Conservation (phyloP, 1,140 invertebrate genomes). For the Euglossa dilemma region DNA sequence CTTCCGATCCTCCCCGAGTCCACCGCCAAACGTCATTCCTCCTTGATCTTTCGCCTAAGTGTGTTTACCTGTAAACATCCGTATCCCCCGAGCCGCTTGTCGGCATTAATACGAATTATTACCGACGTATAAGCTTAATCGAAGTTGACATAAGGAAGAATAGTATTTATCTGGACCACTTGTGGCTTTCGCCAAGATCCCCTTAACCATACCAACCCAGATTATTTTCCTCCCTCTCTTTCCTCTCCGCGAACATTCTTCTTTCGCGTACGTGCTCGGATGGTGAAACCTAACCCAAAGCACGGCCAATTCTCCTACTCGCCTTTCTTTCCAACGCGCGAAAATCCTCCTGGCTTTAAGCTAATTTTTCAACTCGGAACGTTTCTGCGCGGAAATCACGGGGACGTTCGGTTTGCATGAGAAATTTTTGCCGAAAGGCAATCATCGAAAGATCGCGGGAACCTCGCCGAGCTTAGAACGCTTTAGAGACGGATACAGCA, state of each 20-base stretch:
- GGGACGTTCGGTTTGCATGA: not conserved
- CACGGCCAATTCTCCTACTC: not conserved
- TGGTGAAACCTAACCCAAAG: not conserved
- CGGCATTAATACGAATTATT: conserved; percentile 3
- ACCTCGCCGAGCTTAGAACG: conserved; percentile 18
- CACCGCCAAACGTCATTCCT: not conserved
- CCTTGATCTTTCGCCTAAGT: not conserved
- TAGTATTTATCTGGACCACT: not conserved
- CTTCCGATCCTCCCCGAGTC: no score
- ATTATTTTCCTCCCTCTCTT: conserved; percentile 6
- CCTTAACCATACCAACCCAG: not conserved
- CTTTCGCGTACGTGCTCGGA: conserved; percentile 20
- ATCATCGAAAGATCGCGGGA: conserved; percentile 47
- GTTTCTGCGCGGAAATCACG: not conserved
- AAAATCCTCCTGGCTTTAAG: not conserved
- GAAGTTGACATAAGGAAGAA: conserved; percentile 5
- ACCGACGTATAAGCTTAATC: not conserved
- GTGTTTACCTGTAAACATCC: not conserved
- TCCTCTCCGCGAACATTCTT: conserved; percentile 7
- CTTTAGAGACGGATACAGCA: conserved; percentile 55
- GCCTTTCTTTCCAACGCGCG: not conserved
- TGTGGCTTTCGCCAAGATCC: conserved; percentile 3
- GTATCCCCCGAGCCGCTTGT: not conserved
- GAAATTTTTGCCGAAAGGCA: not conserved
- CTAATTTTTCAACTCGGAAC: no score